Evolutionary conservation across 2,888 invertebrate genomes (phyloP), one percentile per base, ranked within the genome.

Genomic region (Liodrosophila aerea): DNA sequence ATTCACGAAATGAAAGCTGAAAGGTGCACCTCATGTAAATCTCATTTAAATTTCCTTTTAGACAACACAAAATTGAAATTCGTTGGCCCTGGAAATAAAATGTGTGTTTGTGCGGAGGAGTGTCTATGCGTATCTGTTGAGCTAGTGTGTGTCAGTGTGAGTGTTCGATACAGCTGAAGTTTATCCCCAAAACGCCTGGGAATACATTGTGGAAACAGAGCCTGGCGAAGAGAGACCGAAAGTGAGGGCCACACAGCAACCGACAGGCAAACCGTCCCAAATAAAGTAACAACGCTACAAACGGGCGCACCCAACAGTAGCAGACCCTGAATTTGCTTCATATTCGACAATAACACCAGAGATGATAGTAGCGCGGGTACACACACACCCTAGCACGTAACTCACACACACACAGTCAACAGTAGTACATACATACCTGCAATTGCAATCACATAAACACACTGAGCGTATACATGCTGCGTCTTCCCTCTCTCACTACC

Each of bases 1-100:
- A 49, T 13, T n/a, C 36, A 46, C 53, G 49, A 68, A 53, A 49
- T 34, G 64, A 46, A 59, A 50, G 40, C 33, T 36, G 29, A 31
- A 39, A 53, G 41, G 44, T 39, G 31, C 50, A 33, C 11, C 61
- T 44, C 61, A 60, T 61, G 51, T 47, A 67, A 66, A 58, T 68
- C 76, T 80, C 69, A 80, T 74, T 80, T 80, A 73, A 74, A 74
- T 76, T 74, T 74, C 74, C 44, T 77, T 74, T 74, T 76, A 68
- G 49, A 33, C 45, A 43, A 43, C 72, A 64, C 57, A 60, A 67
- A 80, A 60, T 76, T 58, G 59, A 68, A 63, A 66, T 56, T 18
- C 56, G 16, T 31, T 27, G 22, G 5, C 1, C 7, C 33, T 45
- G 11, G 11, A 15, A 22, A 22, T 22, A 5, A 22, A 22, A 16